phyloP scores from a whole-genome alignment of 2,797 vertebrate species.

The Hemitrygon akajei region DNA sequence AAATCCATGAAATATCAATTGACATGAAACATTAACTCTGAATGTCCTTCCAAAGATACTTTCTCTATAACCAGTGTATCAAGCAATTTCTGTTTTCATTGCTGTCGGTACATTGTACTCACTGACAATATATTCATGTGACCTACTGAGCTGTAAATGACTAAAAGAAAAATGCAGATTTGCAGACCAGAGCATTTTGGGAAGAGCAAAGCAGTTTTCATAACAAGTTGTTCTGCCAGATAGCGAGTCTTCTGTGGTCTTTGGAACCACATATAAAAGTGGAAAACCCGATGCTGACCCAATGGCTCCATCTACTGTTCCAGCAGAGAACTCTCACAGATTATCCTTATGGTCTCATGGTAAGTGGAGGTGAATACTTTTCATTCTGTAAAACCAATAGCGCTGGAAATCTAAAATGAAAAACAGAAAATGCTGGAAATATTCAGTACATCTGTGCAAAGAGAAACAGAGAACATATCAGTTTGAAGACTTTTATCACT shows the following conservation, averaged over 20 bases:
- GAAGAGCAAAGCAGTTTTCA: neutral
- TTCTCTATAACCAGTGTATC: neutral
- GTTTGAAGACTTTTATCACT: no score
- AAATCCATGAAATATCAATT: neutral
- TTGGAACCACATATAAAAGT: no score
- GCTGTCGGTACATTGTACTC: neutral
- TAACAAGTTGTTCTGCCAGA: neutral
- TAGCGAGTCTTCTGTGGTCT: neutral
- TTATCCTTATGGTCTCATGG: neutral
- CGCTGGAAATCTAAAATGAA: no score
- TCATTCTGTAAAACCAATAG: neutral
- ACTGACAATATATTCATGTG: no score
- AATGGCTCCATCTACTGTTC: conserved; percentile 31
- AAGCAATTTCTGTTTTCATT: neutral
- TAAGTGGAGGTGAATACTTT: neutral
- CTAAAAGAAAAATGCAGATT: no score
- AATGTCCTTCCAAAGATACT: neutral
- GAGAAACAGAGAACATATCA: no score
- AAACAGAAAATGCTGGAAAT: no score
- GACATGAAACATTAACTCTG: neutral
- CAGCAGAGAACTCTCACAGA: neutral
- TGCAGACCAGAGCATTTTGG: neutral
- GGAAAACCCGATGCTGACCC: neutral
- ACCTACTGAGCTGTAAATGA: no score
- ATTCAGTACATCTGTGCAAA: no score